phyloP scores from a whole-genome alignment of 2,888 invertebrate species.

The Phorcus lineatus region DNA sequence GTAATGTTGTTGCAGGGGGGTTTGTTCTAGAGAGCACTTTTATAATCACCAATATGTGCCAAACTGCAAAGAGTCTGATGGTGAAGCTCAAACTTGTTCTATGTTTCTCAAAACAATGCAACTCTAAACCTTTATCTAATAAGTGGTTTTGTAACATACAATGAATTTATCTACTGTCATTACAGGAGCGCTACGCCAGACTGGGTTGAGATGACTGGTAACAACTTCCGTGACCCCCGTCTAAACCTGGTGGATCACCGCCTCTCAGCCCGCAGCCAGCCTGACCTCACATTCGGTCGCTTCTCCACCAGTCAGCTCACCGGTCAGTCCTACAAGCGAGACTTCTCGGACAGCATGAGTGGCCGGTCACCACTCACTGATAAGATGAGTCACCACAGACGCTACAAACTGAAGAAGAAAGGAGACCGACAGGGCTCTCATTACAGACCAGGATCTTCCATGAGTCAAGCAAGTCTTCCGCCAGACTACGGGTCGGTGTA shows the following conservation, averaged over 20 bases:
- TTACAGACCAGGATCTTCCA: background rate
- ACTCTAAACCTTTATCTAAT: too few relatives aligned
- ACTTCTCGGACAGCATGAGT: background rate
- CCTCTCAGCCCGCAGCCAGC: conserved; percentile 57
- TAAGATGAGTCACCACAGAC: conserved; percentile 2
- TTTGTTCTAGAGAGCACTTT: too few relatives aligned
- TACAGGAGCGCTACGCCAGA: conserved; percentile 54
- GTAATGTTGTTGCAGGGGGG: too few relatives aligned
- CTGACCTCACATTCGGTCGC: conserved; percentile 49
- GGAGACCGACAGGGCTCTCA: background rate
- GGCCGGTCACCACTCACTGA: background rate
- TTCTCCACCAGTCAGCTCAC: background rate
- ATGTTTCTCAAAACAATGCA: background rate
- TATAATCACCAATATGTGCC: too few relatives aligned
- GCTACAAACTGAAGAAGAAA: conserved; percentile 14
- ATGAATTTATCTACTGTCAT: background rate
- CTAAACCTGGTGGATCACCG: conserved; percentile 32
- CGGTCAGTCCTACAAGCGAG: background rate
- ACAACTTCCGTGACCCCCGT: background rate
- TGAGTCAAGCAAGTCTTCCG: conserved; percentile 29
- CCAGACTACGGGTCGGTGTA: background rate
- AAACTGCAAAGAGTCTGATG: too few relatives aligned
- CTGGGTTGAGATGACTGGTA: conserved; percentile 44
- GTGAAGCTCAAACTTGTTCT: too few relatives aligned
- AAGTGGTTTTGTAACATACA: too few relatives aligned